phyloP scores from a whole-genome alignment of 2,797 vertebrate species.

The Propithecus perrieri region DNA sequence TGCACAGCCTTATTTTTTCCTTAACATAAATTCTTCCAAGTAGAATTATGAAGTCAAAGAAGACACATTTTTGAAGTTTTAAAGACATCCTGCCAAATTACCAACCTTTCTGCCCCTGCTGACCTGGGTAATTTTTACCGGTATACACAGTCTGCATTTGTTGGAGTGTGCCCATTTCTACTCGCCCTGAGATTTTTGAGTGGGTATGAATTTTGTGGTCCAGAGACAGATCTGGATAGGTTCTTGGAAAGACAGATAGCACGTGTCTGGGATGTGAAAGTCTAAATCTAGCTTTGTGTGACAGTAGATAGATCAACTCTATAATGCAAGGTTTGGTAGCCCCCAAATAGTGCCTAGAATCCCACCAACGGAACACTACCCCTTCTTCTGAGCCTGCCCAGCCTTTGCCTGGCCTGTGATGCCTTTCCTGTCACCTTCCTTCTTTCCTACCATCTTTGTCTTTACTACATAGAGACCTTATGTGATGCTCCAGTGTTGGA shows the following conservation, averaged over 20 bases:
- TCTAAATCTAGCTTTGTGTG: not conserved
- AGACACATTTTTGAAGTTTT: not conserved
- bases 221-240: not conserved
- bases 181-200: not conserved
- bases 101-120: rapidly evolving
- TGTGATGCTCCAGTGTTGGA: rapidly evolving
- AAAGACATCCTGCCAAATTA: not conserved
- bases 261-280: not conserved
- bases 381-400: not conserved
- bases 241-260: not conserved
- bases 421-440: not conserved
- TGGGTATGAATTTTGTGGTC: not conserved
- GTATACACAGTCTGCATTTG: not conserved
- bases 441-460: not conserved
- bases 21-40: not conserved
- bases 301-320: not conserved
- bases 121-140: not conserved
- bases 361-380: no score
- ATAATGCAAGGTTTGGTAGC: no score
- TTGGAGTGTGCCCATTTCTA: not conserved
- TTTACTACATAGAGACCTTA: not conserved
- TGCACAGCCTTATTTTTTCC: not conserved
- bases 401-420: not conserved
- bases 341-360: not conserved
- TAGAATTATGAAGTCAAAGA: not conserved